Evolutionary conservation across 2,797 vertebrate genomes (phyloP).

Genomic region (Macropodus opercularis): DNA sequence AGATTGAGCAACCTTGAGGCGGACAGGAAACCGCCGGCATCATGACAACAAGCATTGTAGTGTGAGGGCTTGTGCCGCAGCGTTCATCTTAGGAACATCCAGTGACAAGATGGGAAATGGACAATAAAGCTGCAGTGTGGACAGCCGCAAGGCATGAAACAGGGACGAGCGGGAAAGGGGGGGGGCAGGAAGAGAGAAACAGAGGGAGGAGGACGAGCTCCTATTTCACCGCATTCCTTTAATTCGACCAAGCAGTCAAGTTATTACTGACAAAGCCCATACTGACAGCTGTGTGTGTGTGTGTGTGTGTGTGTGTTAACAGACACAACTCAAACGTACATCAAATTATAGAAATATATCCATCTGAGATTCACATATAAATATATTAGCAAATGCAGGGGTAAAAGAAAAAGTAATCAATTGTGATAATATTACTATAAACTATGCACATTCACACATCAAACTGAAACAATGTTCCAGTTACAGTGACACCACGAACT

Average conservation of each 20-base stretch:
- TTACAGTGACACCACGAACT: too few relatives aligned
- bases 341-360: too few relatives aligned
- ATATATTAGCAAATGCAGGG: too few relatives aligned
- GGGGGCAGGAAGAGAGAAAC: conserved; percentile 35
- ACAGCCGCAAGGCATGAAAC: conserved; percentile 23
- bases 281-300: conserved; percentile 76
- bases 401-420: too few relatives aligned
- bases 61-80: conserved; percentile 6
- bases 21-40: conserved; percentile 56
- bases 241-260: conserved; percentile 82
- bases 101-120: conserved; percentile 33
- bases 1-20: conserved; percentile 45
- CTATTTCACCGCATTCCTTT: conserved; percentile 84
- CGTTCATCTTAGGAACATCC: conserved; percentile 30
- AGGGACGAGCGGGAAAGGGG: conserved; percentile 16
- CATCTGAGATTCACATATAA: too few relatives aligned
- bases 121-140: conserved; percentile 31
- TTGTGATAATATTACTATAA: too few relatives aligned
- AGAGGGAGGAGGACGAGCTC: conserved; percentile 56
- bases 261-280: conserved; percentile 82
- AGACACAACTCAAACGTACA: too few relatives aligned
- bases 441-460: too few relatives aligned
- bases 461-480: too few relatives aligned
- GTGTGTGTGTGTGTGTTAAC: conserved; percentile 11
- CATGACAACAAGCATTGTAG: conserved; percentile 48